Conservation (phyloP, 2,888 invertebrate genomes). For the Melanophora roralis region DNA sequence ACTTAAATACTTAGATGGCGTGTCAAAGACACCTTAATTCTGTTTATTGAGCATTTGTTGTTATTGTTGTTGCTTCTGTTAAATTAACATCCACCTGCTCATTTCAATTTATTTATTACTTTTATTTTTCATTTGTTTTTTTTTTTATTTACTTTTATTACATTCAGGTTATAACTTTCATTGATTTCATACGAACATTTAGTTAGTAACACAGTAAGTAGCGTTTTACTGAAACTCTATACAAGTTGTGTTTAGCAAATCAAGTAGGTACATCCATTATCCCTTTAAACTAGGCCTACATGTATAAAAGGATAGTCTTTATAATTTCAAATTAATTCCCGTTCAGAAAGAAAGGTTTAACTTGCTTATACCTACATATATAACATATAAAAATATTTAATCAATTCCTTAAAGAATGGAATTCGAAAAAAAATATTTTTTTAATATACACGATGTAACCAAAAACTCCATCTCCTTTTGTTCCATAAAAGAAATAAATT, state of each 20-base stretch:
- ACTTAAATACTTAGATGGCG: conserved; percentile 43
- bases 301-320: too few species aligned
- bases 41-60: background rate
- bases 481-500: too few species aligned
- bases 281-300: too few species aligned
- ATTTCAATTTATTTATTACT: conserved; percentile 50
- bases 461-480: too few species aligned
- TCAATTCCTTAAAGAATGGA: too few species aligned
- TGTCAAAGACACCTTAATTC: conserved; percentile 60
- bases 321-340: too few species aligned
- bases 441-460: too few species aligned
- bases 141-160: conserved; percentile 51
- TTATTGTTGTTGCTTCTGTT: conserved; percentile 33
- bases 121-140: conserved; percentile 23
- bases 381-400: too few species aligned
- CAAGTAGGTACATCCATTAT: background rate
- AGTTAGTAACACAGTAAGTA: too few species aligned
- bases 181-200: conserved; percentile 17
- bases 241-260: conserved; percentile 35
- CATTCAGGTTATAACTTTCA: conserved; percentile 39
- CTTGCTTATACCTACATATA: too few species aligned
- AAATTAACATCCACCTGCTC: conserved; percentile 58
- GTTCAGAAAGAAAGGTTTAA: too few species aligned
- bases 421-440: too few species aligned
- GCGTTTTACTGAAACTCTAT: conserved; percentile 46